A percentile compares a stretch with the other conserved stretches of the same genome.
These are phyloP conservation scores for Grapholita molesta DNA, from an alignment of 1,140 invertebrate genomes.

Conservation along the genomic window DNA sequence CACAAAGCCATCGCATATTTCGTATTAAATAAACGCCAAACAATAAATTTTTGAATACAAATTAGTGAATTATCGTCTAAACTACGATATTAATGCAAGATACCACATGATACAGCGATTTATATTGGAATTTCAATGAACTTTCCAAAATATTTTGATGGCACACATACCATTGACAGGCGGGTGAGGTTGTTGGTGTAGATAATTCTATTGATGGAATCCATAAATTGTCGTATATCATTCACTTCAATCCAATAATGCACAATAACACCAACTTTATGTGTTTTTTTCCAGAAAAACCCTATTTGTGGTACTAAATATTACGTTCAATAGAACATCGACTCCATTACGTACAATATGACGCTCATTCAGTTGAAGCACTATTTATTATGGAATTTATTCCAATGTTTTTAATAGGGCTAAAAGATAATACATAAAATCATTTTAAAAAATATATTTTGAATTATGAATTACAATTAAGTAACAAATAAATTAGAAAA, in stretches of 20 bases:
- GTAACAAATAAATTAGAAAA: background rate
- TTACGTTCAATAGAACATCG: slow-evolving; percentile 57
- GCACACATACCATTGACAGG: slow-evolving; percentile 70
- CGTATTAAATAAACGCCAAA: slow-evolving; percentile 14
- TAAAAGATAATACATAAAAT: slow-evolving; percentile 15
- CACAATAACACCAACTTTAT: slow-evolving; percentile 47
- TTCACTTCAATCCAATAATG: slow-evolving; percentile 50
- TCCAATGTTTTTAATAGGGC: slow-evolving; percentile 6
- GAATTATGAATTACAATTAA: background rate
- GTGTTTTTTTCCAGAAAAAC: slow-evolving; percentile 52
- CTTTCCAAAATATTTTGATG: slow-evolving; percentile 79
- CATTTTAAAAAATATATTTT: background rate
- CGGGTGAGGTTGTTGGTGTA: slow-evolving; percentile 61
- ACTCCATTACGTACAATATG: slow-evolving; percentile 77
- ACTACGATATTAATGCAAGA: slow-evolving; percentile 20
- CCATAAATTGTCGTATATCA: slow-evolving; percentile 52
- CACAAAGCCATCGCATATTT: slow-evolving; percentile 62
- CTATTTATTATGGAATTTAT: slow-evolving; percentile 61
- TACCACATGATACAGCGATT: slow-evolving; percentile 22
- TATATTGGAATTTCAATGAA: slow-evolving; percentile 45
- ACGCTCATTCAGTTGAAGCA: slow-evolving; percentile 67
- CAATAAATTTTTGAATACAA: background rate
- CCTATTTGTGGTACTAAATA: slow-evolving; percentile 49
- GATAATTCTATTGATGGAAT: slow-evolving; percentile 44
- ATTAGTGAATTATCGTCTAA: background rate